A percentile compares a stretch with the other conserved stretches of the same genome.
phyloP scores from a whole-genome alignment of 2,888 invertebrate species.

The Ornithoptera alexandrae region DNA sequence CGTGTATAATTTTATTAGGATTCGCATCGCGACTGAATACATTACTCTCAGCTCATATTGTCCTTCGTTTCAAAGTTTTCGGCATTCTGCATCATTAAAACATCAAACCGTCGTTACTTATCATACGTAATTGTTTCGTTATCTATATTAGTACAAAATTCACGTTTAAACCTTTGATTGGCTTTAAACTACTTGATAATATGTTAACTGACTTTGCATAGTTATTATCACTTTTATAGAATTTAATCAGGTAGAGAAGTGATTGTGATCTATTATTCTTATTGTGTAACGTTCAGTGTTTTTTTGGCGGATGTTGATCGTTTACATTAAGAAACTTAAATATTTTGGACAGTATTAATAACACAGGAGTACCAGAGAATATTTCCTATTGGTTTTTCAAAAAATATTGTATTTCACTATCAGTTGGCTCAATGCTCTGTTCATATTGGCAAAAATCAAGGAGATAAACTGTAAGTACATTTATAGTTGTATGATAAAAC shows the following conservation, averaged over 20 bases:
- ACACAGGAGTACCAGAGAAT: not conserved
- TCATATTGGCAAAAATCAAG: slow-evolving; percentile 9
- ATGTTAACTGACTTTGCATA: slow-evolving; percentile 40
- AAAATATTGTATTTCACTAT: not conserved
- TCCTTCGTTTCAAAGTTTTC: slow-evolving; percentile 39
- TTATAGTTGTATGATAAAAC: slow-evolving; percentile 7
- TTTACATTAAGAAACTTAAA: not conserved
- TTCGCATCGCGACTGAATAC: slow-evolving; percentile 66
- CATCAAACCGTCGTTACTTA: slow-evolving; percentile 59
- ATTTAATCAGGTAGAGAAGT: slow-evolving; percentile 30
- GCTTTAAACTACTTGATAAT: slow-evolving; percentile 68
- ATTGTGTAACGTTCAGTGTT: slow-evolving; percentile 28
- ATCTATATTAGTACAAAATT: slow-evolving; percentile 69
- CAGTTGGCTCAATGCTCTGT: slow-evolving; percentile 1
- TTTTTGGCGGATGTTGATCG: slow-evolving; percentile 13
- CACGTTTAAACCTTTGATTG: slow-evolving; percentile 74
- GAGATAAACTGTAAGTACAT: slow-evolving; percentile 20
- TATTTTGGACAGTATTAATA: not conserved
- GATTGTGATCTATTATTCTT: slow-evolving; percentile 30
- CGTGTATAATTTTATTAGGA: slow-evolving; percentile 79
- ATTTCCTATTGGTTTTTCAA: not conserved
- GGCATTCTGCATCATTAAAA: slow-evolving; percentile 48
- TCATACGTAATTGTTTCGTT: slow-evolving; percentile 69
- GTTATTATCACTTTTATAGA: slow-evolving; percentile 37
- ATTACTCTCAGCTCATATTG: slow-evolving; percentile 44